Percentiles rank a stretch among this genome's conserved stretches.
These are phyloP conservation scores for Cartodere bifasciata DNA, from an alignment of 2,888 invertebrate genomes.

Conservation along the genomic window DNA sequence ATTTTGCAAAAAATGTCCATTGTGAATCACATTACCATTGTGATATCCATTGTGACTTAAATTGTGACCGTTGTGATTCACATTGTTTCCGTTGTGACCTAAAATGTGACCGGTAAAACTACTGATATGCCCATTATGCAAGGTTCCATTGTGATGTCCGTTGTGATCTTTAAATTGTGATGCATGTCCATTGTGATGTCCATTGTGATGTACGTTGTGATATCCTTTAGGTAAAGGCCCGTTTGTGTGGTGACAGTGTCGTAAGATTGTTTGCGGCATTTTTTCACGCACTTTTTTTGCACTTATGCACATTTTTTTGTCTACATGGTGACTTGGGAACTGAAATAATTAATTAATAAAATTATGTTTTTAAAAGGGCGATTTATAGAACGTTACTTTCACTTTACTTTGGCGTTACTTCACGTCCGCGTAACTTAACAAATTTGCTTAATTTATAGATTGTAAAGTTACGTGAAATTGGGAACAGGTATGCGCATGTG, in stretches of 20 bases:
- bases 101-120: conserved; percentile 10
- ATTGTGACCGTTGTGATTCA: conserved; percentile 18
- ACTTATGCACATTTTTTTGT: too few species aligned
- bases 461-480: too few species aligned
- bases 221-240: conserved; percentile 7
- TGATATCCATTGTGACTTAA: conserved; percentile 20
- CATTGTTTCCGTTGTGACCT: conserved; percentile 18
- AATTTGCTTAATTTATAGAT: too few species aligned
- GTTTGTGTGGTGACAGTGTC: conserved; percentile 2
- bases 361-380: too few species aligned
- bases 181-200: conserved; percentile 5
- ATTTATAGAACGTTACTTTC: too few species aligned
- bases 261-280: conserved; percentile 10
- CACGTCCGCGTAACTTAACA: too few species aligned
- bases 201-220: conserved; percentile 7
- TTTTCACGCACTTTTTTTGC: too few species aligned
- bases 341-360: too few species aligned
- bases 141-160: conserved; percentile 6
- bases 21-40: conserved; percentile 22
- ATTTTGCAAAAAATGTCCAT: conserved; percentile 21
- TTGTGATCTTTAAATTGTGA: too few species aligned
- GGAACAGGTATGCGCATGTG: too few species aligned
- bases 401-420: too few species aligned
- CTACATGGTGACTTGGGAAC: too few species aligned
- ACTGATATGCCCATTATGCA: conserved; percentile 3